Evolutionary conservation across 1,140 invertebrate species (phyloP).

Genomic region (Pteromalus puparum): DNA sequence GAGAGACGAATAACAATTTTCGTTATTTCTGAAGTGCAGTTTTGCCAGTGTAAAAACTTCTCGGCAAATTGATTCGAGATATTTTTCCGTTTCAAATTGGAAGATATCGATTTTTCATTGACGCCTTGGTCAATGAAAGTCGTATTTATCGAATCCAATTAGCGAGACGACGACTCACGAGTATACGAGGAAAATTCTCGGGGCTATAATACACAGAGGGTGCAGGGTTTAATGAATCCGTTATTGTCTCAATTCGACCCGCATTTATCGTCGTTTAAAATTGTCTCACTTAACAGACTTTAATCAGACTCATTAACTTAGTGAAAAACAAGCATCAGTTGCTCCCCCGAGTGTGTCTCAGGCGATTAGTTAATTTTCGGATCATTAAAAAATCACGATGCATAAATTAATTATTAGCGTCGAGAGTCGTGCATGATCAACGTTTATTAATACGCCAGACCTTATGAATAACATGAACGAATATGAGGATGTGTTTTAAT

Average conservation of each 20-base stretch:
- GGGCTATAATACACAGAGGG: not conserved
- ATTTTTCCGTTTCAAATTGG: not conserved
- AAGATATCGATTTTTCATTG: conserved; percentile 26
- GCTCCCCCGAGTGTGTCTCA: not conserved
- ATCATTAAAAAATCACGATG: conserved; percentile 12
- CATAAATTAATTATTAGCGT: not conserved
- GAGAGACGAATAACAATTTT: no score
- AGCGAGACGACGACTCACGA: not conserved
- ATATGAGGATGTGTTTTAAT: no score
- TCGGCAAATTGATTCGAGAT: not conserved
- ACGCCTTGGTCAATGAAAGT: not conserved
- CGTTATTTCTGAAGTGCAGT: no score
- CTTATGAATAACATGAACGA: no score
- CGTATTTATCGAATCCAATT: conserved; percentile 22
- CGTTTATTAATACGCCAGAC: not conserved
- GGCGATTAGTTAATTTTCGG: not conserved
- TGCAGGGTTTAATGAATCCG: conserved; percentile 15
- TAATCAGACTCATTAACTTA: conserved; percentile 10
- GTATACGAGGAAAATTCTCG: not conserved
- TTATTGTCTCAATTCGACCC: conserved; percentile 31
- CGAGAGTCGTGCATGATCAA: not conserved
- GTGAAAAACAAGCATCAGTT: not conserved
- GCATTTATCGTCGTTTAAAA: conserved; percentile 29
- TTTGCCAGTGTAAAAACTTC: no score
- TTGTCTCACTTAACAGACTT: not conserved